A percentile compares a stretch with the other conserved stretches of the same genome.
These are phyloP conservation scores for Maniola hyperantus DNA, from an alignment of 2,888 invertebrate genomes.

Conservation along the genomic window DNA sequence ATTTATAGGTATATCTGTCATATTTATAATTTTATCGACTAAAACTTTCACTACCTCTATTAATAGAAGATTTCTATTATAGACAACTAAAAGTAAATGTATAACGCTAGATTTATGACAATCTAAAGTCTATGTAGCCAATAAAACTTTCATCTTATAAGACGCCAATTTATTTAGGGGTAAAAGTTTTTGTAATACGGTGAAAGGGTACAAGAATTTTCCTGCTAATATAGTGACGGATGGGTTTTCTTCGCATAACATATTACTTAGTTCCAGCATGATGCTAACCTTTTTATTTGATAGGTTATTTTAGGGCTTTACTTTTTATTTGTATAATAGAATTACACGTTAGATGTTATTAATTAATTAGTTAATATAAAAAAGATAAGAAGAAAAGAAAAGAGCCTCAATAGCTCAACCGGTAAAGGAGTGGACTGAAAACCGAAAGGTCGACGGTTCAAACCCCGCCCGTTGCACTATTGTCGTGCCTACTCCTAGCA, in stretches of 20 bases:
- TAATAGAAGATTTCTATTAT: too few species aligned
- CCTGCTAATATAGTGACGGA: conserved; percentile 54
- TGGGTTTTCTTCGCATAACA: conserved; percentile 60
- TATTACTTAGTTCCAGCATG: conserved; percentile 3
- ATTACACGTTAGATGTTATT: not conserved
- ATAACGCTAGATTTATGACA: not conserved
- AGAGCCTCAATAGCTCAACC: too few species aligned
- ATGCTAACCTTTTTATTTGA: not conserved
- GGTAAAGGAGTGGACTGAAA: too few species aligned
- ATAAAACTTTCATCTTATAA: conserved; percentile 12
- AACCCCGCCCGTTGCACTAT: too few species aligned
- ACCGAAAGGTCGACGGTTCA: too few species aligned
- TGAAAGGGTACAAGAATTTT: conserved; percentile 60
- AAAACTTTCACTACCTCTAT: too few species aligned
- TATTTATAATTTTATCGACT: too few species aligned
- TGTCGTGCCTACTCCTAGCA: too few species aligned
- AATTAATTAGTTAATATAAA: too few species aligned
- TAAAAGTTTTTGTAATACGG: conserved; percentile 58
- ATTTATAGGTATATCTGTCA: too few species aligned
- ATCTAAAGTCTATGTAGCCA: not conserved
- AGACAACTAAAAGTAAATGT: too few species aligned
- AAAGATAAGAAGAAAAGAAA: too few species aligned
- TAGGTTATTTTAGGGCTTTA: not conserved
- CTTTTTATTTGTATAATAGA: not conserved
- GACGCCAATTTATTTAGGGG: conserved; percentile 52